A percentile compares a stretch with the other conserved stretches of the same genome.
These are phyloP conservation scores for Oxytorus armatus DNA, from an alignment of 2,888 invertebrate genomes.

Conservation along the genomic window DNA sequence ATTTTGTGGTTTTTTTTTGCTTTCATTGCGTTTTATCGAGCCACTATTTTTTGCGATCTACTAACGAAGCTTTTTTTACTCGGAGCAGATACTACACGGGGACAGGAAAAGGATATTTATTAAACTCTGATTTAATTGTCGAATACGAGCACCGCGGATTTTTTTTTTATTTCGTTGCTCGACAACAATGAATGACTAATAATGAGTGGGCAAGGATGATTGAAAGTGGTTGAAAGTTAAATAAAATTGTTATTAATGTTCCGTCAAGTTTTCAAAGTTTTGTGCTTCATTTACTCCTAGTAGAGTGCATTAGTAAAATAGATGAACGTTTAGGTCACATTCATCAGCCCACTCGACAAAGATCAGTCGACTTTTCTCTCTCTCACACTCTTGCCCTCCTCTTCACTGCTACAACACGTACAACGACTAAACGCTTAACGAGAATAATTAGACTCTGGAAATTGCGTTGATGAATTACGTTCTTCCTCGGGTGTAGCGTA, in stretches of 20 bases:
- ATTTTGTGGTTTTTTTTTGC: conserved; percentile 8
- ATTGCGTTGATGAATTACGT: conserved; percentile 43
- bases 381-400: not conserved
- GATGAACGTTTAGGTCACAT: conserved; percentile 44
- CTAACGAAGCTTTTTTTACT: not conserved
- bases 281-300: conserved; percentile 19
- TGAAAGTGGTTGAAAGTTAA: not conserved
- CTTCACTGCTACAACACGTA: not conserved
- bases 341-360: conserved; percentile 48
- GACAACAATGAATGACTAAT: not conserved
- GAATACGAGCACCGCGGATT: not conserved
- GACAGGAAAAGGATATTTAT: not conserved
- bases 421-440: conserved; percentile 51
- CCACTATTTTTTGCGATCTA: conserved; percentile 9
- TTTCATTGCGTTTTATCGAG: not conserved
- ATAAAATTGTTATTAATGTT: conserved; percentile 6
- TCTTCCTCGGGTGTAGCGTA: conserved; percentile 16
- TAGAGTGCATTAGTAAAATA: conserved; percentile 13
- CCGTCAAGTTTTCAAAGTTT: conserved; percentile 17
- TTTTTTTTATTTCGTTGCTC: not conserved
- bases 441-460: conserved; percentile 60
- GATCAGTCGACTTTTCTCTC: conserved; percentile 5
- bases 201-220: not conserved
- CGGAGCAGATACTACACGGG: too few species aligned
- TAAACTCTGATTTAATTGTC: not conserved